Conservation (phyloP, 1,140 invertebrate genomes). For the Bombyx mandarina region DNA sequence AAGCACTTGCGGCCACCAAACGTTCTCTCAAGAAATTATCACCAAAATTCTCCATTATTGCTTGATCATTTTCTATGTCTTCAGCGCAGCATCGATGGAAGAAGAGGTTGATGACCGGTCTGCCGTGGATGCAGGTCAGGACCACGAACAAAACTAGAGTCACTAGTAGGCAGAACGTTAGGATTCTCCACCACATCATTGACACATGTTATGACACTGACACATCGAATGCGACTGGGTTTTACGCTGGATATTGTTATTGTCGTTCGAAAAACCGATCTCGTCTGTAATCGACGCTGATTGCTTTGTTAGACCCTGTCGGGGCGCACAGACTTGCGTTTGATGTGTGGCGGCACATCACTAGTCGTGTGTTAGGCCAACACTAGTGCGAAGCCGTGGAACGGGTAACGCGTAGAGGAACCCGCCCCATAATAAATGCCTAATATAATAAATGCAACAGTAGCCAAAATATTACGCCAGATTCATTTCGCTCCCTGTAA, state of each 20-base stretch:
- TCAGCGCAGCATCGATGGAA: conserved; percentile 49
- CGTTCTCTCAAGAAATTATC: conserved; percentile 46
- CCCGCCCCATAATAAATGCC: too few species aligned
- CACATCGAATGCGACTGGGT: neutral
- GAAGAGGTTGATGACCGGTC: conserved; percentile 40
- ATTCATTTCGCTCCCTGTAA: too few species aligned
- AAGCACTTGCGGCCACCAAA: conserved; percentile 26
- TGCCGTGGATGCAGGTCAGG: conserved; percentile 36
- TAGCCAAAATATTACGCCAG: too few species aligned
- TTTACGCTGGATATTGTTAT: neutral
- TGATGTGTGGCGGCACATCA: too few species aligned
- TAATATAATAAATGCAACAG: too few species aligned
- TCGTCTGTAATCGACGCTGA: conserved; percentile 13
- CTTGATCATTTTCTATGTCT: conserved; percentile 48
- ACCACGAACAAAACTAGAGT: conserved; percentile 40
- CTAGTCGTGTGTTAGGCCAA: too few species aligned
- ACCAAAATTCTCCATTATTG: conserved; percentile 39
- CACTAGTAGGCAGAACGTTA: conserved; percentile 50
- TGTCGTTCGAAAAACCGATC: conserved; percentile 14
- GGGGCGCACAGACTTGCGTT: too few species aligned
- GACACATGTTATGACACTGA: conserved; percentile 8
- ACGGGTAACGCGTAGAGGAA: too few species aligned
- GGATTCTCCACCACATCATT: conserved; percentile 53
- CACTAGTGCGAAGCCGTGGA: too few species aligned
- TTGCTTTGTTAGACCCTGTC: conserved; percentile 12